Evolutionary conservation across 2,888 invertebrate species (phyloP).

Genomic region (Lumbricus terrestris): DNA sequence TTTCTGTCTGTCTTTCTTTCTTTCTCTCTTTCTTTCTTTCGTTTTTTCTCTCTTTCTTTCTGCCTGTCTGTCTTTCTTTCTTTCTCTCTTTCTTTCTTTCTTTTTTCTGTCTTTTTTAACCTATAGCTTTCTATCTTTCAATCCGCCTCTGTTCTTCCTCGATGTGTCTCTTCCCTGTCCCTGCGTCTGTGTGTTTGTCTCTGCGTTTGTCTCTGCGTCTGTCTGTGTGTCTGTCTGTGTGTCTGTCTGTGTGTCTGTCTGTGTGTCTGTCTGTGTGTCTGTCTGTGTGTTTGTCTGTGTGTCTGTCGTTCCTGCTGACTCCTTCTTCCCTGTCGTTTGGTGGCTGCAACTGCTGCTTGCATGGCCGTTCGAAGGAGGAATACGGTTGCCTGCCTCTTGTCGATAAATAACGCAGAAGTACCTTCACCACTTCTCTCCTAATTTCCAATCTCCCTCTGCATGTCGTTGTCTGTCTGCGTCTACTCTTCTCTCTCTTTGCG

Average conservation of each 20-base stretch:
- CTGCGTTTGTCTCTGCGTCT: too few species aligned
- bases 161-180: background rate
- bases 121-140: background rate
- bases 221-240: background rate
- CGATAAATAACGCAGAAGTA: background rate
- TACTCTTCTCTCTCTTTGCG: background rate
- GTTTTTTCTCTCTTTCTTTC: too few species aligned
- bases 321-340: background rate
- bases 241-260: too few species aligned
- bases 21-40: too few species aligned
- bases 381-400: background rate
- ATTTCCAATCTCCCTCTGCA: background rate
- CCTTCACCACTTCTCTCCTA: background rate
- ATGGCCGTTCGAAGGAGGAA: background rate
- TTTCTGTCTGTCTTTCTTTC: background rate
- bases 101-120: too few species aligned
- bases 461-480: background rate
- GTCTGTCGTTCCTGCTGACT: background rate
- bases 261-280: too few species aligned
- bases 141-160: too few species aligned
- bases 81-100: too few species aligned
- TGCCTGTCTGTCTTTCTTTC: background rate
- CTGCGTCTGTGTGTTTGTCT: background rate
- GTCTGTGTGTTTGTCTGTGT: background rate
- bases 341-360: background rate